Evolutionary conservation across 2,888 invertebrate genomes (phyloP).

Genomic region (Harpalus rubripes): DNA sequence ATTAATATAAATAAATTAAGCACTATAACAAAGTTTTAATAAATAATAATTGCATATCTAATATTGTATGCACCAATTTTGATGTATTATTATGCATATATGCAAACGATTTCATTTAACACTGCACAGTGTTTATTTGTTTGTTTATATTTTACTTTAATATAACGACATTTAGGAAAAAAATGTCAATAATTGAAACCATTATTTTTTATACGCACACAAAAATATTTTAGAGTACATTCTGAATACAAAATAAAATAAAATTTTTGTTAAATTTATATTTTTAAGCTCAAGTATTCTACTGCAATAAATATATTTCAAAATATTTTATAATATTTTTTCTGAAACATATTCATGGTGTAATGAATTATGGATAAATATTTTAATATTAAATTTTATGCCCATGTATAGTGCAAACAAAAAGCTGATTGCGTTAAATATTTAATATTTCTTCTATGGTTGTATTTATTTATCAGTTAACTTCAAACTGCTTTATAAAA

Average conservation of each 20-base stretch:
- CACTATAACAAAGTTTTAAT: constrained; percentile 58
- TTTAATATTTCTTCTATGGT: too few species aligned
- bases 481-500: too few species aligned
- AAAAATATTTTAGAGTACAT: constrained; percentile 61
- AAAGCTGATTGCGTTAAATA: too few species aligned
- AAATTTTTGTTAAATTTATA: neutral
- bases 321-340: neutral
- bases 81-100: constrained; percentile 22
- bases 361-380: constrained; percentile 12
- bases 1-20: constrained; percentile 43
- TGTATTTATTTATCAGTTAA: too few species aligned
- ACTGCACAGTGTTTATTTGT: constrained; percentile 38
- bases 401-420: too few species aligned
- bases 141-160: constrained; percentile 48
- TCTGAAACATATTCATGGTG: neutral
- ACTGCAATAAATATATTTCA: neutral
- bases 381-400: too few species aligned
- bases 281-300: neutral
- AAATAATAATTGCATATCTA: constrained; percentile 63
- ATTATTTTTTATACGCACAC: constrained; percentile 64
- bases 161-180: constrained; percentile 64
- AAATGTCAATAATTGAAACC: constrained; percentile 66
- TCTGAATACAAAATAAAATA: constrained; percentile 44
- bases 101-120: constrained; percentile 44
- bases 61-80: constrained; percentile 39